Base-by-base conservation (phyloP, 2,113 vertebrate genomes). In the Clupea harengus region DNA sequence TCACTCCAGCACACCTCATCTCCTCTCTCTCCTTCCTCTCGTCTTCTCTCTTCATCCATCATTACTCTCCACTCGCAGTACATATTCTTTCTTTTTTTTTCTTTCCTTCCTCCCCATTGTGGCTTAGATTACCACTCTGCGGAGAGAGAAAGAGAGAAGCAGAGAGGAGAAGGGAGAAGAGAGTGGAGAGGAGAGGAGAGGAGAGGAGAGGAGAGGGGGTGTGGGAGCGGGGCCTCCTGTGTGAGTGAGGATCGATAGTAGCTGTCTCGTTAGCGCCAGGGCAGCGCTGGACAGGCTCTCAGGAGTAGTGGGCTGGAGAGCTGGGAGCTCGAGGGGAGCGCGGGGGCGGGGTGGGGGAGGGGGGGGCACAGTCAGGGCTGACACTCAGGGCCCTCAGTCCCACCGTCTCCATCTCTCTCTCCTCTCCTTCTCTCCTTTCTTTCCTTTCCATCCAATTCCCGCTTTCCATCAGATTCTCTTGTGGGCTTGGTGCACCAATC, bases 211-310 rank as follows among this genome's bases (percentile, higher is more conserved):
- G 39, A 49, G 47, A 49, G 39, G 39, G 39, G 39, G 39, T 1
- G 39, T 39, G 39, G 39, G 18, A n/a, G 60, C 22, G 60, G 18
- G 52, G 52, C 52, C 52, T 57, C 52, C 52, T 85, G 46, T 20
- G 50, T 45, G 83, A 57, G 87, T 52, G 81, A 3, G 10, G 86
- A 87, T 85, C 82, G 78, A 89, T 87, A 72, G 60, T 9, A 0
- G 46, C 54, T 78, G 84, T 85, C 86, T 89, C 86, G 87, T 89
- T 89, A 89, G 84, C 39, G 54, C 81, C 18, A 25, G n/a, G 44
- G 72, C 83, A 49, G 82, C 75, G 85, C 60, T 50, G 25, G 60
- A 64, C 60, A 22, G 22, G 22, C 60, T 64, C 60, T 64, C 60
- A 64, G 60, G 60, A 64, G 60, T 22, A 64, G 22, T 64, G 60